These are phyloP conservation scores for Carollia perspicillata DNA, from an alignment of 2,113 vertebrate species.

Conservation along the genomic window DNA sequence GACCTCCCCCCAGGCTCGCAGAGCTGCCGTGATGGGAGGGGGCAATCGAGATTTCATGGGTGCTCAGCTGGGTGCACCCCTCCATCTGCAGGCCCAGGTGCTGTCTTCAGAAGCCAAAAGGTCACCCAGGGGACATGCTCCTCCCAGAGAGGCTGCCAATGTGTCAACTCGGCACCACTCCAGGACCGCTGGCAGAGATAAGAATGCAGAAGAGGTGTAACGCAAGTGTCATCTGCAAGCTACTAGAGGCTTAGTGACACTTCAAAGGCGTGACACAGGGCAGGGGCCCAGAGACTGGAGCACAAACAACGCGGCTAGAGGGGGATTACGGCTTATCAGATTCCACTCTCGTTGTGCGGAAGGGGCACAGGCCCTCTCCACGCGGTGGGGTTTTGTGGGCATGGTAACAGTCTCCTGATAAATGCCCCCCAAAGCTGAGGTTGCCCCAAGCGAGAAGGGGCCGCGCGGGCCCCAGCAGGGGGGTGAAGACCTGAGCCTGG, in stretches of 20 bases:
- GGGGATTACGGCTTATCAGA: conserved; percentile 33
- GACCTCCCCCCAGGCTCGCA: neutral
- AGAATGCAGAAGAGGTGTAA: conserved; percentile 78
- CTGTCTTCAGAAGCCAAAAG: conserved; percentile 73
- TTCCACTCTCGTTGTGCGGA: conserved; percentile 8
- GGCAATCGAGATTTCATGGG: conserved; percentile 51
- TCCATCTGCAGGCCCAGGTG: conserved; percentile 79
- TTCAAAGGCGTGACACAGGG: conserved; percentile 76
- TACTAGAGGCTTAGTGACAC: conserved; percentile 65
- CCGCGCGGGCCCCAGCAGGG: rapidly evolving
- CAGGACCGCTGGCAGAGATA: conserved; percentile 66
- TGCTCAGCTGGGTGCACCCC: conserved; percentile 53
- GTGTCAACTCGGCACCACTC: conserved; percentile 79
- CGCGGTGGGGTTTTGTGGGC: rapidly evolving
- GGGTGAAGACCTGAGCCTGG: neutral
- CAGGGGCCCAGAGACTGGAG: neutral
- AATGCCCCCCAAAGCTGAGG: neutral
- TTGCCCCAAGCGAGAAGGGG: neutral
- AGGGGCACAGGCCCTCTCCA: neutral
- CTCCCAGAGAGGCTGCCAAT: conserved; percentile 72
- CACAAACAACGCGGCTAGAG: conserved; percentile 15
- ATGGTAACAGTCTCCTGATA: rapidly evolving
- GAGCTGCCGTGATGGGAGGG: neutral
- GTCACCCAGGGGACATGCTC: conserved; percentile 79
- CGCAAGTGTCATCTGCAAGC: conserved; percentile 70